Percentiles rank a stretch among this genome's conserved stretches.
These are phyloP conservation scores for Ctena decussata DNA, from an alignment of 2,888 invertebrate species.

Conservation along the genomic window DNA sequence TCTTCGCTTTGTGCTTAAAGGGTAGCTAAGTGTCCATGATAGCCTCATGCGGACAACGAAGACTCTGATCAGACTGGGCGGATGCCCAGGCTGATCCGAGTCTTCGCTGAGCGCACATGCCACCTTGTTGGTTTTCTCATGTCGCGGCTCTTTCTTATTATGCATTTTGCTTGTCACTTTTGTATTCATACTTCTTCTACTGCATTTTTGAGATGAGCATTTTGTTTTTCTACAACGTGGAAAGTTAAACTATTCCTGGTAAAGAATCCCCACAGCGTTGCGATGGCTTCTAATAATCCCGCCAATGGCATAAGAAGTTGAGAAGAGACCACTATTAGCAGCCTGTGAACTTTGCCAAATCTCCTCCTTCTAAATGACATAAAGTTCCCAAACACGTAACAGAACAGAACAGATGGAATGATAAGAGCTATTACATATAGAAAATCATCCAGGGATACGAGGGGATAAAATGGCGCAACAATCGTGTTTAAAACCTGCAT, in stretches of 20 bases:
- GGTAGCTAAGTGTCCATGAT: too few relatives aligned
- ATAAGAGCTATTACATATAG: constrained; percentile 12
- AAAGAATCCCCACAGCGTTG: background rate
- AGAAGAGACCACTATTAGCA: background rate
- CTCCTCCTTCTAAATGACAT: constrained; percentile 28
- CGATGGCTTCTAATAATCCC: background rate
- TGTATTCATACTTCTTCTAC: too few relatives aligned
- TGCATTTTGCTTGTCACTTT: too few relatives aligned
- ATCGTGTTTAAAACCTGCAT: background rate
- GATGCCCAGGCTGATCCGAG: too few relatives aligned
- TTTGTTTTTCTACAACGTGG: constrained; percentile 5
- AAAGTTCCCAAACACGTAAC: constrained; percentile 32
- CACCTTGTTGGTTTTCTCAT: too few relatives aligned
- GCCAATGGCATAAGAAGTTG: background rate
- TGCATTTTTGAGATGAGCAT: too few relatives aligned
- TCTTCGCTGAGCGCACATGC: too few relatives aligned
- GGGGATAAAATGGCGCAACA: background rate
- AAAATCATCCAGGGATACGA: background rate
- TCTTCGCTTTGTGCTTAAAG: too few relatives aligned
- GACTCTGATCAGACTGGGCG: too few relatives aligned
- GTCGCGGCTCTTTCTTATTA: too few relatives aligned
- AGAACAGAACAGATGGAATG: constrained; percentile 14
- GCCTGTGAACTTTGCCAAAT: background rate
- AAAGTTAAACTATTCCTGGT: background rate
- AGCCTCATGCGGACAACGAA: too few relatives aligned